A percentile compares a stretch with the other conserved stretches of the same genome.
Conservation (phyloP, 1,140 invertebrate genomes). For the Penaeus indicus region DNA sequence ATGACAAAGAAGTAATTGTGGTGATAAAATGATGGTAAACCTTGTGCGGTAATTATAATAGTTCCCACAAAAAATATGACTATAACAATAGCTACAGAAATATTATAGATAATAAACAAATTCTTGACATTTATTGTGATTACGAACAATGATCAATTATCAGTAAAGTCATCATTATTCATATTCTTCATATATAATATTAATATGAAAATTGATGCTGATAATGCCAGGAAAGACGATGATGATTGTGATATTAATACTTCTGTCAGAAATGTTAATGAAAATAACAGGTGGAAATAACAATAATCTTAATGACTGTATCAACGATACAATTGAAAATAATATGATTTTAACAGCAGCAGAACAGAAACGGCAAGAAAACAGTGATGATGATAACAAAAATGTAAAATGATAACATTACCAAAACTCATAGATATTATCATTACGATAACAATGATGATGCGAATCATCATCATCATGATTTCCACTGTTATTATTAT, state of each 20-base stretch:
- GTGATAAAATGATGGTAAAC: too few relatives aligned
- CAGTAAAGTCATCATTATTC: neutral
- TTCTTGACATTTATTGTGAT: too few relatives aligned
- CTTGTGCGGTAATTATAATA: too few relatives aligned
- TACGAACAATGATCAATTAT: too few relatives aligned
- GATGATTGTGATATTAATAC: constrained; percentile 8
- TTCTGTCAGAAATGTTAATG: too few relatives aligned
- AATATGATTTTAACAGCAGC: neutral
- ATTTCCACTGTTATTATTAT: too few relatives aligned
- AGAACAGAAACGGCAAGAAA: neutral
- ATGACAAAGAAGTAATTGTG: too few relatives aligned
- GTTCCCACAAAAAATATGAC: too few relatives aligned
- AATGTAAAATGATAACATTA: neutral
- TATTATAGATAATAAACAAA: too few relatives aligned
- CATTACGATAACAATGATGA: too few relatives aligned
- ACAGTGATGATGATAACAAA: neutral
- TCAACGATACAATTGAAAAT: neutral
- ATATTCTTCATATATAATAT: neutral
- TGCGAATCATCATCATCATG: neutral
- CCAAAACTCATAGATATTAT: neutral
- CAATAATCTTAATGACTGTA: neutral
- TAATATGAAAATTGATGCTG: neutral
- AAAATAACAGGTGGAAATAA: too few relatives aligned
- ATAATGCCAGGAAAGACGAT: neutral
- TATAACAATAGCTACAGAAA: too few relatives aligned